Evolutionary conservation across 2,888 invertebrate genomes (phyloP), one percentile per base, ranked within the genome.

Genomic region (Latrodectus hesperus): DNA sequence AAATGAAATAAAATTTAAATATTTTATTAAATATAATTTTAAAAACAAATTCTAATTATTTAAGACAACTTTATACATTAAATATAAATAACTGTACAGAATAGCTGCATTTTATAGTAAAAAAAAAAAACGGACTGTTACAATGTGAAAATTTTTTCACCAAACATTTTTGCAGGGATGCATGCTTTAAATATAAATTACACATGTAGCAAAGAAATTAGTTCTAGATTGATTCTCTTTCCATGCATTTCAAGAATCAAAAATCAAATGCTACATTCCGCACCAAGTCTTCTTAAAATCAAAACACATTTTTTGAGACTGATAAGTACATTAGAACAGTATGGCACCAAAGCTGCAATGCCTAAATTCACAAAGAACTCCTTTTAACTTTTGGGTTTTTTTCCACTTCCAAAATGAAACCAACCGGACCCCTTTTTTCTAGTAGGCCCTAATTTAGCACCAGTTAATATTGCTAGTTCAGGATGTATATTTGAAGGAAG

Each of bases 401-500:
- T 90, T 22, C 88, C 88, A 76, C 88, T 89, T 51, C 90, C 90
- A 79, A 90, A 89, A 70, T 90, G 88, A 86, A 90, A 90, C 90
- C 90, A 90, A 17, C 89, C 89, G n/a, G 90, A 90, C 70, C 89
- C 85, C 22, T 89, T 89, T 65, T 90, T 90, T 60, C 90, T 85
- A 26, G 86, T 80, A 67, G 89, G 87, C 52, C 86, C 83, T 70
- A 88, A 53, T 72, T 87, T 82, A 76, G 84, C 81, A 84, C 83
- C 81, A 76, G 85, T 87, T 73, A 80, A 80, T 0, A 90, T 82
- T 22, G 87, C 84, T 64, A 89, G 67, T 76, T 83, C 81, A 52
- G 89, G 90, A 87, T 89, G 89, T 38, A 90, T 85, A 76, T 89
- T 89, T 17, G 90, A 90, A 76, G 90, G 90, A 73, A 90, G 84